These are phyloP conservation scores for Homalodisca vitripennis DNA, from an alignment of 1,140 invertebrate species.

Conservation along the genomic window DNA sequence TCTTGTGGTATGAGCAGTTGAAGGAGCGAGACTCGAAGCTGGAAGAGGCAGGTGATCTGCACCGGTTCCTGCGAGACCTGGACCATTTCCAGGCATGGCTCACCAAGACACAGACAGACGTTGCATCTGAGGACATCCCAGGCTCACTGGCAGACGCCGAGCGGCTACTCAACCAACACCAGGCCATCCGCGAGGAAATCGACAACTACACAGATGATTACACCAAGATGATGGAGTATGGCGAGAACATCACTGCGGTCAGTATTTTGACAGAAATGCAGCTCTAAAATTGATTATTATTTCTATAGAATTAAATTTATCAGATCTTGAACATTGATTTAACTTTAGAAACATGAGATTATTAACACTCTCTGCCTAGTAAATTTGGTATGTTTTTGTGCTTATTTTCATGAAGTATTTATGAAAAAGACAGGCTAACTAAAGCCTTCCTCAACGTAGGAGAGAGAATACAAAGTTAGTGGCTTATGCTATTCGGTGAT, in stretches of 20 bases:
- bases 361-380: too few relatives aligned
- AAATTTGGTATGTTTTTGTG: too few relatives aligned
- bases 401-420: too few relatives aligned
- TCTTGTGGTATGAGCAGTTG: conserved; percentile 57
- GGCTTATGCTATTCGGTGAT: too few relatives aligned
- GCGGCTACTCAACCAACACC: conserved; percentile 93
- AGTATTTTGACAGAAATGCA: conserved; percentile 41
- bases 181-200: conserved; percentile 97
- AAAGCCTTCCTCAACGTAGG: too few relatives aligned
- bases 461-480: too few relatives aligned
- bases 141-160: conserved; percentile 96
- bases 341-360: too few relatives aligned
- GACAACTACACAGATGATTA: conserved; percentile 99
- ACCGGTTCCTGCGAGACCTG: conserved; percentile 96
- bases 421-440: too few relatives aligned
- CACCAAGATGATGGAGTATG: conserved; percentile 99
- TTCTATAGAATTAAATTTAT: too few relatives aligned
- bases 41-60: conserved; percentile 97
- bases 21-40: conserved; percentile 97
- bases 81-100: conserved; percentile 99
- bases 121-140: conserved; percentile 97
- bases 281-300: background rate
- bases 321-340: too few relatives aligned
- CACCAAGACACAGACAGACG: conserved; percentile 95
- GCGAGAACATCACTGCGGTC: conserved; percentile 88